These are phyloP conservation scores for Steromphala cineraria DNA, from an alignment of 2,888 invertebrate genomes.

Conservation along the genomic window DNA sequence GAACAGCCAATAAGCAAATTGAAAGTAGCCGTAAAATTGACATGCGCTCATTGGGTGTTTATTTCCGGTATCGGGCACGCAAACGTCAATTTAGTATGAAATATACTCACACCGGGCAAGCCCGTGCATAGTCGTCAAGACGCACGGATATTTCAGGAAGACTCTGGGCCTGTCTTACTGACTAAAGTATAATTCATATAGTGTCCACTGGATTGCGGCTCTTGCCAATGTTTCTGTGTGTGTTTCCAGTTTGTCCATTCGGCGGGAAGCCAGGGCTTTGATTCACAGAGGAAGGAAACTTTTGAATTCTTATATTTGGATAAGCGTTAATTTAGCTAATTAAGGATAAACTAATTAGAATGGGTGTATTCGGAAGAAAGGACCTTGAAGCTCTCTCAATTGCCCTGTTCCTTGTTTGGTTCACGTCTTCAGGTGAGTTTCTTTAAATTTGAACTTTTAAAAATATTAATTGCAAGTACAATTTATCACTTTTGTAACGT, in stretches of 20 bases:
- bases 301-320: background rate
- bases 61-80: background rate
- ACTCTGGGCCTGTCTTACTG: background rate
- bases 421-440: background rate
- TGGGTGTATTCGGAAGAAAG: background rate
- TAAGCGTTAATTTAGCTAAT: background rate
- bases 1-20: slow-evolving; percentile 3
- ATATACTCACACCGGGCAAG: background rate
- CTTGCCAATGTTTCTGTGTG: background rate
- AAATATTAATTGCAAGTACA: no score
- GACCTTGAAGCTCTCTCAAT: background rate
- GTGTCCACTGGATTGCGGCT: background rate
- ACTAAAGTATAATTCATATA: background rate
- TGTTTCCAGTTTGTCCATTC: background rate
- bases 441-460: no score
- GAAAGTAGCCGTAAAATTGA: slow-evolving; percentile 6
- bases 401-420: background rate
- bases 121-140: background rate
- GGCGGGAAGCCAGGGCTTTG: background rate
- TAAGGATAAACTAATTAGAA: background rate
- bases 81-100: background rate
- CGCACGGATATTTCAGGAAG: background rate
- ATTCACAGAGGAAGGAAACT: background rate
- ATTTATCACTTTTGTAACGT: no score
- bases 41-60: slow-evolving; percentile 10